A percentile compares a stretch with the other conserved stretches of the same genome.
These are phyloP conservation scores for Strigamia transsilvanica DNA, from an alignment of 2,888 invertebrate species.

Conservation along the genomic window DNA sequence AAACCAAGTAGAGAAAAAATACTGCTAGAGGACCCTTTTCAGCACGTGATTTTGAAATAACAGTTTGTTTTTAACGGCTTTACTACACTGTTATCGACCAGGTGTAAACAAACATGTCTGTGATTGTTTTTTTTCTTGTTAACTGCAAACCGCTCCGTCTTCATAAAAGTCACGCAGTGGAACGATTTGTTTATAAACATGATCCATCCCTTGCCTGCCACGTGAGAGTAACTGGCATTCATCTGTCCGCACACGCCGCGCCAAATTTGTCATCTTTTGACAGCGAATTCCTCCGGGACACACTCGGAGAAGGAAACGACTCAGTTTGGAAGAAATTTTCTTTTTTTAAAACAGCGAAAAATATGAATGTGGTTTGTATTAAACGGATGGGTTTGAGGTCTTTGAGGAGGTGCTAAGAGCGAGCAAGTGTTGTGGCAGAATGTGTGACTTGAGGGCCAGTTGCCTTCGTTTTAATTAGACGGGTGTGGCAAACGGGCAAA, in stretches of 20 bases:
- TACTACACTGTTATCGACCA: not conserved
- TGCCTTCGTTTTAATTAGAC: constrained; percentile 47
- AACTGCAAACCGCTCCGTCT: constrained; percentile 10
- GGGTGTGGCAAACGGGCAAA: constrained; percentile 46
- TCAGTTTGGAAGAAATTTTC: not conserved
- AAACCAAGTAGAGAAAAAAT: too few species aligned
- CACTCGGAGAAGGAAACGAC: constrained; percentile 1
- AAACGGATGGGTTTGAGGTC: not conserved
- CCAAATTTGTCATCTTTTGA: constrained; percentile 42
- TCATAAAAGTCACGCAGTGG: not conserved
- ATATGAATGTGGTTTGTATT: not conserved
- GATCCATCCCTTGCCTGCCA: constrained; percentile 10
- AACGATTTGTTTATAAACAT: constrained; percentile 36
- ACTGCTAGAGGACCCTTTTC: too few species aligned
- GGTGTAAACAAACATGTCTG: not conserved
- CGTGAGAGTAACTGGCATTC: constrained; percentile 30
- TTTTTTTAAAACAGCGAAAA: not conserved
- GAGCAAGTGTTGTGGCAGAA: not conserved
- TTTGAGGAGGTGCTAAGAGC: constrained; percentile 26
- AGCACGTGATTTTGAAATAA: too few species aligned
- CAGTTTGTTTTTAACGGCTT: not conserved
- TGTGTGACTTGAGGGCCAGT: constrained; percentile 28
- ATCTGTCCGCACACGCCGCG: constrained; percentile 29
- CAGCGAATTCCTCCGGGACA: constrained; percentile 24
- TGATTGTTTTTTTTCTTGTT: not conserved